Evolutionary conservation across 2,888 invertebrate genomes (phyloP), one percentile per base, ranked within the genome.

Genomic region (Cantharis rufa): DNA sequence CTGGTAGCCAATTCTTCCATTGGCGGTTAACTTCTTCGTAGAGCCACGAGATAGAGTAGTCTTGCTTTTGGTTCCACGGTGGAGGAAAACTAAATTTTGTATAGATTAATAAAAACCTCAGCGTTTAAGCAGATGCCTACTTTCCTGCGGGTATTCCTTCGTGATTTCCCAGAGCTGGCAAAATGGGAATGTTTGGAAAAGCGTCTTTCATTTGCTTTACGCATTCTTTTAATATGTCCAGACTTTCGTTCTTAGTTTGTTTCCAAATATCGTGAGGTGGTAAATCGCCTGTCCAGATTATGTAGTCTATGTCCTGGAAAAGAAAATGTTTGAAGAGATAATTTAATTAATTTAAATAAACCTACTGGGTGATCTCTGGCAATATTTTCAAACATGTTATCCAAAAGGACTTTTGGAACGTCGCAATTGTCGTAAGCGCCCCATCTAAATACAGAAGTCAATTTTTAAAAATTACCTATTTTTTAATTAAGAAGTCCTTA

Each of bases 181-280:
- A 98, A 81, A 98, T 95, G 0, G 97, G 97, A 24, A 95, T 94
- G 0, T 94, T 94, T 0, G 96, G 98, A 85, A 99, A 98, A 88
- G 92, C 93, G 78, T 93, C 92, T 0, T 93, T 91, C 92, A 96
- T 93, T 85, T 96, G 94, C 16, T 92, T 90, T 0, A 96, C 95
- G 0, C 95, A 95, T 84, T 95, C 94, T 83, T 93, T 93, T 11
- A 97, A 90, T 66, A 96, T 93, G 85, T 94, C 92, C 15, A 97
- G 87, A 87, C 97, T 97, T 85, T 94, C 94, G 81, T 94, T 93
- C 83, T 94, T 93, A 0, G 96, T 96, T 88, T 97, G 96, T 85
- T 96, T 96, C 96, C 96, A 96, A 10, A 98, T 94, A 85, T 98
- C 97, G 85, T 99, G 99, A 0, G 98, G 96, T 4, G 98, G 97